Evolutionary conservation across 2,888 invertebrate genomes (phyloP).

Genomic region (Drosophila algonquin): DNA sequence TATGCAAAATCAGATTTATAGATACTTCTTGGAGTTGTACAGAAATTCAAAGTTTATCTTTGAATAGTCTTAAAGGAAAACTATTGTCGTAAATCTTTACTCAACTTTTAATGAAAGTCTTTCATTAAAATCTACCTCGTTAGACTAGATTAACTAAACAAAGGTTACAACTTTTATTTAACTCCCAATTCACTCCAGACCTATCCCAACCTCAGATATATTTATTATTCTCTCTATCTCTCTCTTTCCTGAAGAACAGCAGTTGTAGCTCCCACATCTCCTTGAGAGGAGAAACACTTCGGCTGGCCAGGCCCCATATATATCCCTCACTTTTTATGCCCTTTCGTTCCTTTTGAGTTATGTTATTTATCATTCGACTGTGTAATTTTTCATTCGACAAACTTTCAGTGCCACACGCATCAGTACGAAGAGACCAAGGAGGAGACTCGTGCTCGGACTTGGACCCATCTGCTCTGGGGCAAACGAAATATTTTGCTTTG

Average conservation of each 20-base stretch:
- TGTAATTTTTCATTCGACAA: constrained; percentile 79
- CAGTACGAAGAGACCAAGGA: background rate
- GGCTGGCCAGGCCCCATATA: constrained; percentile 3
- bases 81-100: background rate
- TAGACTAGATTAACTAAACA: background rate
- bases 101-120: background rate
- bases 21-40: too few species aligned
- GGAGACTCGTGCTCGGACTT: background rate
- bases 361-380: constrained; percentile 81
- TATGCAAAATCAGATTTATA: too few species aligned
- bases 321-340: constrained; percentile 27
- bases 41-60: too few species aligned
- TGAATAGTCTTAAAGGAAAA: too few species aligned
- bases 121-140: background rate
- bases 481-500: constrained; percentile 49
- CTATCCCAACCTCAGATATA: background rate
- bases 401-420: constrained; percentile 56
- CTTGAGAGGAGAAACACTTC: constrained; percentile 20
- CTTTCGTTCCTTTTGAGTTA: constrained; percentile 63
- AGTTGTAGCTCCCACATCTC: constrained; percentile 44
- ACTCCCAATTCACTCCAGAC: background rate
- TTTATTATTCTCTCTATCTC: background rate
- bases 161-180: background rate
- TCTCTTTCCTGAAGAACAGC: constrained; percentile 12
- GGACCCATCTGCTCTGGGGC: constrained; percentile 21